phyloP scores from a whole-genome alignment of 2,888 invertebrate species.

The Neria commutata region DNA sequence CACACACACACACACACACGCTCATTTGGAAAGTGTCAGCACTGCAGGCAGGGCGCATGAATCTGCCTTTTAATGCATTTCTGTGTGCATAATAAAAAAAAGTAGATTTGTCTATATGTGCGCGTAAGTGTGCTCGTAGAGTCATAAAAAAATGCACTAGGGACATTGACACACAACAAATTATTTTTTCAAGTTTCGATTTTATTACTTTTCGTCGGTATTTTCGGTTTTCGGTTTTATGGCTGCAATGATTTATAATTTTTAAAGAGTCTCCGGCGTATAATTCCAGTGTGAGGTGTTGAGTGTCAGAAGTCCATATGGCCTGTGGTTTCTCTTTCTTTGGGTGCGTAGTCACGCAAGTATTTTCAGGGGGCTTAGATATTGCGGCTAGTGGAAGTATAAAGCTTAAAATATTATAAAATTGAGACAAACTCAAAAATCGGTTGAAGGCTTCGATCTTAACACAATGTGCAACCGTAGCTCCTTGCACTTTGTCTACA shows the following conservation, averaged over 20 bases:
- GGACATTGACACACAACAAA: conserved; percentile 1
- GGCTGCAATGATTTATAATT: conserved; percentile 22
- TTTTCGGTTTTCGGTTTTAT: conserved; percentile 9
- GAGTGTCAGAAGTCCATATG: conserved; percentile 11
- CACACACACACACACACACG: background rate
- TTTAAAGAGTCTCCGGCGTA: conserved; percentile 12
- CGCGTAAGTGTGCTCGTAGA: too few relatives aligned
- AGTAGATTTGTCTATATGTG: too few relatives aligned
- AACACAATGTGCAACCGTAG: background rate
- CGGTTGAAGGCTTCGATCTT: background rate
- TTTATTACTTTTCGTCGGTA: conserved; percentile 3
- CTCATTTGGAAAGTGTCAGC: too few relatives aligned
- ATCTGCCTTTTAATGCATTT: too few relatives aligned
- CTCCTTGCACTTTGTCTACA: background rate
- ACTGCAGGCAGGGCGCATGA: too few relatives aligned
- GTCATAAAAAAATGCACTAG: too few relatives aligned
- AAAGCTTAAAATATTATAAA: too few relatives aligned
- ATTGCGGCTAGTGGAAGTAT: too few relatives aligned
- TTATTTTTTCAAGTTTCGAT: conserved; percentile 4
- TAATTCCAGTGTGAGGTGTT: background rate
- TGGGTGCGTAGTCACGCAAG: too few relatives aligned
- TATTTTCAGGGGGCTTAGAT: too few relatives aligned
- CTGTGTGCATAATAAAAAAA: too few relatives aligned
- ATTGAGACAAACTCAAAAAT: too few relatives aligned
- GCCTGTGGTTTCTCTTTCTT: background rate